Evolutionary conservation across 1,140 invertebrate genomes (phyloP), one percentile per base, ranked within the genome.

Genomic region (Eupeodes corollae): DNA sequence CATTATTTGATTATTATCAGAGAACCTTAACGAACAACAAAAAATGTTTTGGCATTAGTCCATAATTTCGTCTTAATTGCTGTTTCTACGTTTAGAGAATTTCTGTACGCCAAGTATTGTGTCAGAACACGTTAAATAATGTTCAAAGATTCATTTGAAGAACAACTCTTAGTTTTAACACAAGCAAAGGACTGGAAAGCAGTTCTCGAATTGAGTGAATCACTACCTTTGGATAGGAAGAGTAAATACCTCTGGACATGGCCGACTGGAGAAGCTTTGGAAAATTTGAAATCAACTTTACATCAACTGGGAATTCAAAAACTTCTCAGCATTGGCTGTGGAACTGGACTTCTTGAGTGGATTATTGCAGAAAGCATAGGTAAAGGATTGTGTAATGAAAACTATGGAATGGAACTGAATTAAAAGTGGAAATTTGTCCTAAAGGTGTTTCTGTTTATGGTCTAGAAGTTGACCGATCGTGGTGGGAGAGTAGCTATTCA

Each of bases 401-500:
- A 26, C n/a, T n/a, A n/a, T n/a, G n/a, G n/a, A n/a, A 8, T 26
- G 21, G 21, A 26, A 69, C 12, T 59, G 66, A 53, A 44, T 57
- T 19, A 42, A 62, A 26, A 50, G 71, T 9, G 21, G 50, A 18
- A 48, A 63, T 18, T 50, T 57, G 40, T 8, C 21, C 21, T 26
- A 26, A 50, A 52, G 72, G 68, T 43, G 54, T 71, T 3, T 47
- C 67, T 6, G 56, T 76, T 5, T 58, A 69, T 41, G 78, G 79
- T 8, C 53, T 78, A 38, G 79, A 82, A 72, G 59, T 78, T 9
- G 78, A 81, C 59, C 59, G 69, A 39, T 63, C 63, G 5, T 82
- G 79, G 79, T 82, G 79, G 79, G 57, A 59, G 21, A 77, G 76
- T 54, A 71, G 68, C 51, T 79, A 80, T 56, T 72, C 75, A 6